Conservation (phyloP, 2,797 vertebrate species). For the Peromyscus eremicus region DNA sequence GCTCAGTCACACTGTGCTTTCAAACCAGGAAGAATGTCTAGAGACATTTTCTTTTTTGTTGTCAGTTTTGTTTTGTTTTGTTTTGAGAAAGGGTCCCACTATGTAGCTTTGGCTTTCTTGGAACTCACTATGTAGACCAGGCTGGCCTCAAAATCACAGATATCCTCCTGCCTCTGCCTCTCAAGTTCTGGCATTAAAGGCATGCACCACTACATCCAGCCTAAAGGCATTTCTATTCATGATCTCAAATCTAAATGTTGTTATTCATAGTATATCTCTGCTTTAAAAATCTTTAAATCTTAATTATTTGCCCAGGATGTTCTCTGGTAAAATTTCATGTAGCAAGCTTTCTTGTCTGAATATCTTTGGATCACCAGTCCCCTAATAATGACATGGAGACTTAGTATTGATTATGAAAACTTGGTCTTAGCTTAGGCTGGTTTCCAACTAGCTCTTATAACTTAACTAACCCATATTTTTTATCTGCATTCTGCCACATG, state of each 20-base stretch:
- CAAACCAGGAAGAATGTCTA: background rate
- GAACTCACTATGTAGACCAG: background rate
- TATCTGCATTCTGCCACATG: background rate
- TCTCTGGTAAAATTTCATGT: conserved; percentile 42
- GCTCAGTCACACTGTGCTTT: background rate
- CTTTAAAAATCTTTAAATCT: background rate
- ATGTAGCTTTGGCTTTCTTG: background rate
- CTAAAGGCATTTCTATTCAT: background rate
- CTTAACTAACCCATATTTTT: background rate
- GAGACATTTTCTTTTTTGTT: background rate
- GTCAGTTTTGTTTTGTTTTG: background rate
- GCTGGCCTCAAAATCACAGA: background rate
- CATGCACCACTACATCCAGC: background rate
- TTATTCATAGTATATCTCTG: background rate
- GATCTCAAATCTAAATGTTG: background rate
- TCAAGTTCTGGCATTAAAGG: background rate
- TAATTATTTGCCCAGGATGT: conserved; percentile 5
- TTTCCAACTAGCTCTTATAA: background rate
- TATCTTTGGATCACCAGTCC: background rate
- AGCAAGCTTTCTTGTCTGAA: background rate
- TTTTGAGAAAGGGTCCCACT: background rate
- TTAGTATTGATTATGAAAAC: background rate
- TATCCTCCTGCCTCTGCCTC: background rate
- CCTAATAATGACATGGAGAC: background rate
- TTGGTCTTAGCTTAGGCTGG: background rate